phyloP scores from a whole-genome alignment of 1,140 invertebrate genomes.

The Chelonus insularis region DNA sequence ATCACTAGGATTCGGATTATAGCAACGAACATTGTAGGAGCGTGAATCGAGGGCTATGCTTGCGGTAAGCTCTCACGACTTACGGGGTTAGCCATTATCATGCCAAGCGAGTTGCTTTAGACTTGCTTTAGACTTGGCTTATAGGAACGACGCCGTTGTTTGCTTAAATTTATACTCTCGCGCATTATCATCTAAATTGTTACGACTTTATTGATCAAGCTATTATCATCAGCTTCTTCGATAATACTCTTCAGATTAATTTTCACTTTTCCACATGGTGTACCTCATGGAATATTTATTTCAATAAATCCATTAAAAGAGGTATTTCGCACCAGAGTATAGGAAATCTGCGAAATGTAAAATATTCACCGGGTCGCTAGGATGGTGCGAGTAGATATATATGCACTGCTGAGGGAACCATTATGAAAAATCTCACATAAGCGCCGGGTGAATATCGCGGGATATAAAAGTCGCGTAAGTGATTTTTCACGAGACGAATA shows the following conservation, averaged over 20 bases:
- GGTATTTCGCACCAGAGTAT: neutral
- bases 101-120: slow-evolving; percentile 20
- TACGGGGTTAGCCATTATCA: slow-evolving; percentile 18
- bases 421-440: slow-evolving; percentile 4
- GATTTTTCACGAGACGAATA: slow-evolving; percentile 24
- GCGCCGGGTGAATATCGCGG: neutral
- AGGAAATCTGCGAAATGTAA: slow-evolving; percentile 3
- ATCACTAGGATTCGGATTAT: slow-evolving; percentile 19
- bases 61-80: slow-evolving; percentile 17
- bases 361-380: neutral
- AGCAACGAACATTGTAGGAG: slow-evolving; percentile 16
- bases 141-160: slow-evolving; percentile 1
- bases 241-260: too few relatives aligned
- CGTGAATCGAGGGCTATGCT: slow-evolving; percentile 15
- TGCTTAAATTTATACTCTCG: slow-evolving; percentile 3
- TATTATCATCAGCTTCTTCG: too few relatives aligned
- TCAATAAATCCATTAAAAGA: neutral
- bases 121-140: slow-evolving; percentile 4
- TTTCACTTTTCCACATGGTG: neutral
- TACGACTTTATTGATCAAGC: slow-evolving; percentile 18
- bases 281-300: neutral
- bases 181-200: slow-evolving; percentile 15
- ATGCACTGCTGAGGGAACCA: neutral
- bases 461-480: slow-evolving; percentile 17
- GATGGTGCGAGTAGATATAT: too few relatives aligned